Evolutionary conservation across 53 echinoderm and acorn worm genomes (phyloP), one percentile per base, ranked within the genome.

Genomic region (Luidia sarsii): DNA sequence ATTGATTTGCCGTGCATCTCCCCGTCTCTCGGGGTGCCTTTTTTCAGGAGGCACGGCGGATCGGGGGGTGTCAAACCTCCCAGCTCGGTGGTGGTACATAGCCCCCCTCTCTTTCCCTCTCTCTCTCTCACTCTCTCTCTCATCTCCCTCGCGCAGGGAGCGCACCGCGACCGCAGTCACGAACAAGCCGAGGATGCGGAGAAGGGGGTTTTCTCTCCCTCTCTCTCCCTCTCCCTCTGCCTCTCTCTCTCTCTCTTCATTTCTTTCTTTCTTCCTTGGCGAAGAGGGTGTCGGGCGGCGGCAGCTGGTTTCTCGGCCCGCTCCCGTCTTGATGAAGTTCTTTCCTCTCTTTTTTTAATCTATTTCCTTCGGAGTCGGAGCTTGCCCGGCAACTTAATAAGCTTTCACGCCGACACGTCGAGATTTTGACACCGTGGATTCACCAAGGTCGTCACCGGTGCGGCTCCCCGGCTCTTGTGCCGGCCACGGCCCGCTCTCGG

Each of bases 351-450:
- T n/a, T n/a, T n/a, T n/a, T n/a, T n/a, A n/a, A n/a, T n/a, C n/a
- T n/a, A n/a, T n/a, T n/a, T n/a, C n/a, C n/a, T n/a, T 77, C 43
- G 43, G 77, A 77, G 77, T n/a, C n/a, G 39, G 59, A 29, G 60
- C 48, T 55, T 55, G 77, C 61, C 77, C 60, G 60, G 59, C 60
- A 77, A 77, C 77, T 77, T 77, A 77, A 77, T 77, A 77, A 77
- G 77, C 77, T 77, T 77, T 77, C 77, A 77, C 77, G 77, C 77
- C 77, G 77, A 28, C 77, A 77, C 77, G 60, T 77, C 77, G 77
- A 60, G 77, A 72, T 72, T 72, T 72, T 72, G 72, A 77, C 77
- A 60, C 77, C 77, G 77, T 48, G 61, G 43, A 46, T 31, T 60
- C 41, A 77, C 77, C 77, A 77, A 77, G 77, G 77, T 77, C 77